Base-by-base conservation (phyloP, 2,888 invertebrate genomes). In the Coleophora flavipennella region DNA sequence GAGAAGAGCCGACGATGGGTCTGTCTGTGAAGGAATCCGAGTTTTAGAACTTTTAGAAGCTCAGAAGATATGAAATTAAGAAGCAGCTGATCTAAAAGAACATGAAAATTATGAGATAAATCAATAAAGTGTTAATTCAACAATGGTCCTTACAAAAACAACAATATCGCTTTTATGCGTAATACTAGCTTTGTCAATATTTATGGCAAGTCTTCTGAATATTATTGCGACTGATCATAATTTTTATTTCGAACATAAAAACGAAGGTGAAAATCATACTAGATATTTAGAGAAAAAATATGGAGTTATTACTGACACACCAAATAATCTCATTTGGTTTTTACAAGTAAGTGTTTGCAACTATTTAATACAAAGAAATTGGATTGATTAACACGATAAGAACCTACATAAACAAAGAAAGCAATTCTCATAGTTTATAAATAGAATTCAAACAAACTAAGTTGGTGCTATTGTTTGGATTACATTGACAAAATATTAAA, bases 241-340 rank as follows among this genome's bases (percentile, higher is more conserved):
- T 55, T 75, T 75, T 57, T 72, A 73, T 45, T 53, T 55, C 38
- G 73, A 75, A 49, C 64, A 70, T 50, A 61, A 62, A 54, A 63
- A 63, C 32, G 61, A 63, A 45, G 72, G 67, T n/a, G 44, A 58
- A 34, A 77, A 81, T 53, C 61, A 67, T 42, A 74, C 75, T 9
- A 65, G 60, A 43, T 61, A 70, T 51, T 53, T 84, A 46, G 62
- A 51, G 44, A 55, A 65, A 43, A 77, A 78, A 53, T 86, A 75
- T 67, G 76, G 62, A 35, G 59, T 53, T 50, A 87, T 91, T 38
- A 80, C 79, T 33, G 86, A 89, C 56, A 81, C 86, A 1, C 56
- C 75, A 9, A 74, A 88, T 33, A 87, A 91, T 59, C 67, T 93
- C 35, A 78, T 92, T 49, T 93, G 92, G 92, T 93, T 93, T 72